A percentile compares a stretch with the other conserved stretches of the same genome.
Evolutionary conservation across 2,888 invertebrate genomes (phyloP).

Genomic region (Epirrita christyi): DNA sequence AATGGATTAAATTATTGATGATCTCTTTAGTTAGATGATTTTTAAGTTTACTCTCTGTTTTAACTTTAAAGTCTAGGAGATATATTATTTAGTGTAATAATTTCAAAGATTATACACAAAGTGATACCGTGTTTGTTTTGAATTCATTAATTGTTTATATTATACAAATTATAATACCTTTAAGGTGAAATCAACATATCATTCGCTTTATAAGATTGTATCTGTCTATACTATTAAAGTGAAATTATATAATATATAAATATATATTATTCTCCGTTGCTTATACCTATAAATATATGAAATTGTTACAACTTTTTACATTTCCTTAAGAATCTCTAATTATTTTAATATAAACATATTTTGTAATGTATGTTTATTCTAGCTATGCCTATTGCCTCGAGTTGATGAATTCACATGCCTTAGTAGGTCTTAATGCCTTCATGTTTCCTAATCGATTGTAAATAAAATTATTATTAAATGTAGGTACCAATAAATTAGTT

Average conservation of each 20-base stretch:
- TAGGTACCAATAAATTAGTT: conserved; percentile 12
- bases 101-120: conserved; percentile 52
- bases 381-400: conserved; percentile 30
- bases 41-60: conserved; percentile 37
- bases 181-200: conserved; percentile 80
- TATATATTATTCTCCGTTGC: conserved; percentile 61
- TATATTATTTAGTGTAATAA: conserved; percentile 6
- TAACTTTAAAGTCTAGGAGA: conserved; percentile 38
- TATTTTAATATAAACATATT: conserved; percentile 41
- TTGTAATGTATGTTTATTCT: conserved; percentile 37
- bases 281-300: conserved; percentile 47
- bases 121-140: conserved; percentile 62
- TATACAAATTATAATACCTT: conserved; percentile 51
- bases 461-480: conserved; percentile 20
- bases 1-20: conserved; percentile 12
- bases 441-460: conserved; percentile 26
- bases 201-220: conserved; percentile 82
- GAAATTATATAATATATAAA: conserved; percentile 44
- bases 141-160: conserved; percentile 21
- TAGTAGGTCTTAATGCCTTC: conserved; percentile 25
- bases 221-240: conserved; percentile 59
- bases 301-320: conserved; percentile 39
- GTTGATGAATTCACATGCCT: conserved; percentile 26
- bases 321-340: conserved; percentile 35
- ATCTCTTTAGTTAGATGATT: conserved; percentile 19